These are phyloP conservation scores for Bombyx mori DNA, from an alignment of 1,140 invertebrate genomes.

Conservation along the genomic window DNA sequence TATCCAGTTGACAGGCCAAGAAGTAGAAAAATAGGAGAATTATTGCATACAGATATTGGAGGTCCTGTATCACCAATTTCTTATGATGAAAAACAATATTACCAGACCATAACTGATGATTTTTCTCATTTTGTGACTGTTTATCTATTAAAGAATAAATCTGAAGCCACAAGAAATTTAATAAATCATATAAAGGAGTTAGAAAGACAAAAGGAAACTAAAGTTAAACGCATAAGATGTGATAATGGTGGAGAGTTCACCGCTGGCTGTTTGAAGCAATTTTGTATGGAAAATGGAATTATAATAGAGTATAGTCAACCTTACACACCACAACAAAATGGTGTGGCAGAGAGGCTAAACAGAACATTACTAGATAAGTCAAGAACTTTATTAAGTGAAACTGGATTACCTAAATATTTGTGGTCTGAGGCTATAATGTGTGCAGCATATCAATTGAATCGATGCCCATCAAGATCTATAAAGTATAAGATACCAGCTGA, in stretches of 20 bases:
- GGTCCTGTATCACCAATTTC: not conserved
- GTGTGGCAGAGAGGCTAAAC: not conserved
- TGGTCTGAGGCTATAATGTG: slow-evolving; percentile 2
- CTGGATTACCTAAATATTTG: not conserved
- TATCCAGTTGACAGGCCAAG: not conserved
- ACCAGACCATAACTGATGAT: not conserved
- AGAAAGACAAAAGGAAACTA: not conserved
- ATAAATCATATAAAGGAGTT: not conserved
- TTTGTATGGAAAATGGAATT: not conserved
- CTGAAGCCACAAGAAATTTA: not conserved
- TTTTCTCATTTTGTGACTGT: not conserved
- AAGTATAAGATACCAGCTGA: not conserved
- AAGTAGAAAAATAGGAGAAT: not conserved
- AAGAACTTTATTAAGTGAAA: not conserved
- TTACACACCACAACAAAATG: not conserved
- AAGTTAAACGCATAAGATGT: not conserved
- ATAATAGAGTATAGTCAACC: not conserved
- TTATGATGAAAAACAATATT: not conserved
- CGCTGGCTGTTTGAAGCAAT: not conserved
- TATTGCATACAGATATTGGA: not conserved
- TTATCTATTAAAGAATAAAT: not conserved
- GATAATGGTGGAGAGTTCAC: slow-evolving; percentile 2
- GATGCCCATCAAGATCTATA: not conserved
- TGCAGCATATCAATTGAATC: slow-evolving; percentile 4
- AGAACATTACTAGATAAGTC: not conserved